Conservation (phyloP, 2,113 vertebrate genomes). For the Thamnaconus septentrionalis region DNA sequence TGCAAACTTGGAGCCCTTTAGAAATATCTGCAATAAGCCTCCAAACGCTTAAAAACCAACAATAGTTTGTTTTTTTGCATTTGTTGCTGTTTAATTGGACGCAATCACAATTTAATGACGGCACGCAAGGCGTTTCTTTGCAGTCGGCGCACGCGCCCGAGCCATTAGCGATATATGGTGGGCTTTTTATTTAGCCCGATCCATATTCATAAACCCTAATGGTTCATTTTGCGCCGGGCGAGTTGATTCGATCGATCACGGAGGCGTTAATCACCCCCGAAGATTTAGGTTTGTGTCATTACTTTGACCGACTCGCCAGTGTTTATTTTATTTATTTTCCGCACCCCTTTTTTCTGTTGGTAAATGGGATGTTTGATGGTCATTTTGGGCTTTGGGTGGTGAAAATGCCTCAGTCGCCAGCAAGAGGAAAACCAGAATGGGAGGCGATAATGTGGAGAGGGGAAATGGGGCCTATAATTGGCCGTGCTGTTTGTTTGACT, state of each 20-base stretch:
- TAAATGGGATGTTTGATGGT: constrained; percentile 35
- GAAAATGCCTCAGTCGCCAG: constrained; percentile 39
- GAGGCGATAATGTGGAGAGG: constrained; percentile 25
- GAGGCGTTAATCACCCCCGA: constrained; percentile 5
- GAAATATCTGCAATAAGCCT: no score
- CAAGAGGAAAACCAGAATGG: constrained; percentile 6
- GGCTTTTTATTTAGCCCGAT: neutral
- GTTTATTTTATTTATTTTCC: no score
- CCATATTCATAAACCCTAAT: constrained; percentile 22
- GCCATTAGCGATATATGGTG: neutral
- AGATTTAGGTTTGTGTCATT: constrained; percentile 2
- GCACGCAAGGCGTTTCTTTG: no score
- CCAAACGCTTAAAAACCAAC: no score
- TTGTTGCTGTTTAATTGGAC: no score
- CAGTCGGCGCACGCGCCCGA: no score
- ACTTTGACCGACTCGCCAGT: constrained; percentile 13
- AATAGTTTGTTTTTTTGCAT: no score
- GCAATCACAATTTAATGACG: no score
- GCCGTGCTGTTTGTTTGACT: constrained; percentile 45
- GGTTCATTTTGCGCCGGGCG: neutral
- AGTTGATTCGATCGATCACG: constrained; percentile 6
- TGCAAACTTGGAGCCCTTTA: no score
- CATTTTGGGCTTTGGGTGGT: constrained; percentile 17
- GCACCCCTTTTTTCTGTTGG: no score
- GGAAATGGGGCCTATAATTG: constrained; percentile 37